Percentiles rank a stretch among this genome's conserved stretches.
phyloP scores from a whole-genome alignment of 2,113 vertebrate genomes.

The Crotalus viridis region DNA sequence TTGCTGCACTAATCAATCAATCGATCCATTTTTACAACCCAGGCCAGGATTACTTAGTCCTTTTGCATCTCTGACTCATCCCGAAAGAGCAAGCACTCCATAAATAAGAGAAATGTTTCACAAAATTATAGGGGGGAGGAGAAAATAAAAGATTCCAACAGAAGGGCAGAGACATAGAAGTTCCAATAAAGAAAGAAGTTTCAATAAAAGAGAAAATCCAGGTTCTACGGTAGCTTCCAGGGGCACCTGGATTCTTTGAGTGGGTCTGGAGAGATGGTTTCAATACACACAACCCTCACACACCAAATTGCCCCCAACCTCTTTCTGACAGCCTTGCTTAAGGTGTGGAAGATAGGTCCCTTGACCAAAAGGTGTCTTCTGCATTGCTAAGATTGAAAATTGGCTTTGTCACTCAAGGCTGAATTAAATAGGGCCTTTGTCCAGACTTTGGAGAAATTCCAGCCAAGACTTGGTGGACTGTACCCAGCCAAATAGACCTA shows the following conservation, averaged over 20 bases:
- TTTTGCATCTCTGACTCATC: neutral
- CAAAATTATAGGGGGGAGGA: neutral
- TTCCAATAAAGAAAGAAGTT: neutral
- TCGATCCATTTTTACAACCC: neutral
- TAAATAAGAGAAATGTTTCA: neutral
- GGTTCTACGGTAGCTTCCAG: neutral
- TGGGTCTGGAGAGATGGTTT: neutral
- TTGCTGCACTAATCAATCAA: neutral
- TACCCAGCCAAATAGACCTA: neutral
- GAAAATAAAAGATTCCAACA: neutral
- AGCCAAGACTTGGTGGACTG: neutral
- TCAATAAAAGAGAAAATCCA: neutral
- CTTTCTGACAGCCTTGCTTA: neutral
- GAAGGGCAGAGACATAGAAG: neutral
- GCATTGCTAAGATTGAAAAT: neutral
- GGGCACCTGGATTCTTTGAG: neutral
- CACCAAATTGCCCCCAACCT: neutral
- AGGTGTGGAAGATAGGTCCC: neutral
- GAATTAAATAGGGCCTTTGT: neutral
- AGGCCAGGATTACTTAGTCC: neutral
- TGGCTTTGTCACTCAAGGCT: neutral
- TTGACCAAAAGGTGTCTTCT: neutral
- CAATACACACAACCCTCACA: neutral
- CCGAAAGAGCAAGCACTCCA: neutral
- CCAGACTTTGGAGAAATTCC: neutral